Base-by-base conservation (phyloP, 2,113 vertebrate species). In the Plecotus auritus region DNA sequence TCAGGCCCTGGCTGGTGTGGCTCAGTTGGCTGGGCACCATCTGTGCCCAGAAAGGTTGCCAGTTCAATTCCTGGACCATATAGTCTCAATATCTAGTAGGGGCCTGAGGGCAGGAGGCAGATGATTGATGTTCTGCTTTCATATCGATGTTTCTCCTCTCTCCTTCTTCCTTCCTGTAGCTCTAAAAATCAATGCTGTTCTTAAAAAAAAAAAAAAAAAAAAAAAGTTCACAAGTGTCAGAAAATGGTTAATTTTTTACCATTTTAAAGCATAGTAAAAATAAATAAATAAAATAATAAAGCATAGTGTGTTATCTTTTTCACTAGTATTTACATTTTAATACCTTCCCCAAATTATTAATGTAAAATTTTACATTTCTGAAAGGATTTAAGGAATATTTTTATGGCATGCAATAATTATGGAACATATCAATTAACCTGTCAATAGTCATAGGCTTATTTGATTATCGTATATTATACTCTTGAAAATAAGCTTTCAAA, bases 231-330 rank as follows among this genome's bases (percentile, higher is more conserved):
- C 35, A 85, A 90, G 32, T 61, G 5, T 78, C 81, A 85, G 40
- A 22, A 70, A 83, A 76, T 67, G 35, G 35, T 89, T 47, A 32
- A 64, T 94, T 83, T 89, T 83, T 94, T 84, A 94, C 61, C 20
- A 51, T 90, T 76, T 85, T 49, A 90, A 77, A 28, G 32, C 30
- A 32, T 35, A 83, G 8, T n/a, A 28, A 61, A 61, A 61, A 61
- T 56, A 56, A 54, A 20, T 59, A 26, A 59, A 23, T 56, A 56
- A 59, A 61, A 28, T 28, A 61, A 28, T 49, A 90, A 77, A 22
- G 18, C 22, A 32, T 35, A 76, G 11, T n/a, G 2, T 84, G 7
- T 94, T 77, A 30, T 28, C 14, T 85, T 72, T 91, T 64, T 23
- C 82, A 64, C 35, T 32, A 64, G n/a, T 54, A 45, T 80, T 81